Conservation (phyloP, 2,888 invertebrate genomes). For the Resseliella maxima region DNA sequence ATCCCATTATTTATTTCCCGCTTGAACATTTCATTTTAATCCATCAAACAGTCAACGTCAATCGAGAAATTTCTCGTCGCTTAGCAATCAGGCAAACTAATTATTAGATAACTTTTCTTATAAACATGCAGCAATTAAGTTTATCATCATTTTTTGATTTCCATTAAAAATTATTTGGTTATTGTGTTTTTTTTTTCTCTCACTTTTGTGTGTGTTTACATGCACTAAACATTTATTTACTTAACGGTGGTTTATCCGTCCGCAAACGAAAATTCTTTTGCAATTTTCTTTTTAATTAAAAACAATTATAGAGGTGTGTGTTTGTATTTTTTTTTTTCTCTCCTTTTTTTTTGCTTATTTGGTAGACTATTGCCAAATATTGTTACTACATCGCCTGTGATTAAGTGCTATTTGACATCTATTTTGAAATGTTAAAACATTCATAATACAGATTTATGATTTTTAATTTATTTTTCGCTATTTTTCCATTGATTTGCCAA, state of each 20-base stretch:
- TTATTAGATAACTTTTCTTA: no score
- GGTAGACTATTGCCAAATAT: conserved; percentile 10
- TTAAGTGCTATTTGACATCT: neutral
- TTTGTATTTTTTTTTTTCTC: neutral
- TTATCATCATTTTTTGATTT: neutral
- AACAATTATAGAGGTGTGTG: neutral
- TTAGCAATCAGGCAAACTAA: neutral
- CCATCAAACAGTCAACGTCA: neutral
- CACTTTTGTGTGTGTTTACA: neutral
- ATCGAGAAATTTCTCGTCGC: no score
- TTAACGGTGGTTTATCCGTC: conserved; percentile 53
- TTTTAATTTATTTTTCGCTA: no score
- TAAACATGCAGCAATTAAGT: neutral
- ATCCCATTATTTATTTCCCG: neutral
- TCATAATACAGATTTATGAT: neutral
- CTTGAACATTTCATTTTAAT: neutral
- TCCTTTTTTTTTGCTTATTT: neutral
- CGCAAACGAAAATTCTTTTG: conserved; percentile 31
- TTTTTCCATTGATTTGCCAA: no score
- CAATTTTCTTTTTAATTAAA: neutral
- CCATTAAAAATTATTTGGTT: conserved; percentile 49
- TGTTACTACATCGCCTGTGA: neutral
- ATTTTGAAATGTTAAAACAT: neutral
- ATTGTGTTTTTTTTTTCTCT: no score
- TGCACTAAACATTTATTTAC: conserved; percentile 15